phyloP scores from a whole-genome alignment of 2,797 vertebrate genomes.

The Fundulus diaphanus region DNA sequence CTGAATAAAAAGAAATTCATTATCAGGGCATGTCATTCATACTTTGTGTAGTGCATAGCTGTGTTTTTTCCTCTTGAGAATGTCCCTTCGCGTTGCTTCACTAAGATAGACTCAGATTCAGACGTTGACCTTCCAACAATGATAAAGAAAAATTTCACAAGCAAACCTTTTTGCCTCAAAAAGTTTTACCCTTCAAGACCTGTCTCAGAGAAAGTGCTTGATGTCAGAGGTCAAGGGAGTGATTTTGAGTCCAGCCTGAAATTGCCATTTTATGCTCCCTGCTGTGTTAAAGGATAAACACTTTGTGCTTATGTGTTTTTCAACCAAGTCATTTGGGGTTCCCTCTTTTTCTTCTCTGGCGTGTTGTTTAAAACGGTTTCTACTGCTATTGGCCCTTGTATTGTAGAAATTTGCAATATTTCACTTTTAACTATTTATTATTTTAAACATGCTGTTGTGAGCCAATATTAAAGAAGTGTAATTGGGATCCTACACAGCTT shows the following conservation, averaged over 20 bases:
- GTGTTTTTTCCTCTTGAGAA: background rate
- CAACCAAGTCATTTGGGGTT: background rate
- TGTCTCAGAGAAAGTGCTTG: constrained; percentile 25
- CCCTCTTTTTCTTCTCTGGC: background rate
- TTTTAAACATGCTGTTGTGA: too few species aligned
- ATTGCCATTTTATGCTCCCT: constrained; percentile 30
- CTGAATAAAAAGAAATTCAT: background rate
- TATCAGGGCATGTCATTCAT: background rate
- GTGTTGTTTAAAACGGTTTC: too few species aligned
- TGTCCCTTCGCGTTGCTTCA: constrained; percentile 14
- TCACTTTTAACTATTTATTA: too few species aligned
- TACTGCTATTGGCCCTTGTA: too few species aligned
- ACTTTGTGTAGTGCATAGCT: background rate
- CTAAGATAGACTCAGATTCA: constrained; percentile 10
- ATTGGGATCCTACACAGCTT: too few species aligned
- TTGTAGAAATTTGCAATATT: too few species aligned
- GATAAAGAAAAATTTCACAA: constrained; percentile 36
- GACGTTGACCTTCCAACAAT: constrained; percentile 14
- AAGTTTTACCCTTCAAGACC: background rate
- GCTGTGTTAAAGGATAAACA: constrained; percentile 31
- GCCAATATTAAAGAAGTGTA: too few species aligned
- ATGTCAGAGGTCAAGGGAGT: constrained; percentile 32
- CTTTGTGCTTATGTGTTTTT: constrained; percentile 13
- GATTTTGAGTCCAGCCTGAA: constrained; percentile 38
- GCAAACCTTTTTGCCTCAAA: constrained; percentile 25